phyloP scores from a whole-genome alignment of 2,113 vertebrate genomes.

The Grantiella picta region DNA sequence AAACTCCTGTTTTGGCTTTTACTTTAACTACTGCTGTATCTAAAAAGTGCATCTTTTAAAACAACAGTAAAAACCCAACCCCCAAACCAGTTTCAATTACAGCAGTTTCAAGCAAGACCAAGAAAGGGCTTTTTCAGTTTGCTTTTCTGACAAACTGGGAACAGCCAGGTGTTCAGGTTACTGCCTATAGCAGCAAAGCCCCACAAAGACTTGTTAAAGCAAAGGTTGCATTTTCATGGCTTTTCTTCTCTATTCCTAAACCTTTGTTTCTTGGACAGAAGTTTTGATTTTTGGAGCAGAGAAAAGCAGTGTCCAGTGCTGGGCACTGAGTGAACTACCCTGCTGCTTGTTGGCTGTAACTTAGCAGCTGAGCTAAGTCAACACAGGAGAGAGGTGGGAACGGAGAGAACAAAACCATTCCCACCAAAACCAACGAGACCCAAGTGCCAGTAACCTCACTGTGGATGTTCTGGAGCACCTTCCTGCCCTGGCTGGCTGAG shows the following conservation, averaged over 20 bases:
- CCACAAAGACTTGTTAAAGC: neutral
- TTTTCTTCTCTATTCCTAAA: neutral
- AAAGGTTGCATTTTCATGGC: neutral
- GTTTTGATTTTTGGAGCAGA: neutral
- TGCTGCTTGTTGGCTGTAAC: neutral
- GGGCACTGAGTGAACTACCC: neutral
- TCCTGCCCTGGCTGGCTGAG: neutral
- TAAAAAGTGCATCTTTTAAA: neutral
- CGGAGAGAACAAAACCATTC: rapidly evolving
- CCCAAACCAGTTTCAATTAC: neutral
- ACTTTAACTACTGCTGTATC: neutral
- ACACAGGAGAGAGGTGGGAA: rapidly evolving
- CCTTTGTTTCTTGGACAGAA: neutral
- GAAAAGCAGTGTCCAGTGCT: neutral
- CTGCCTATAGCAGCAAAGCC: neutral
- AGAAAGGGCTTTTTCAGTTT: neutral
- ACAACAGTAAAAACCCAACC: neutral
- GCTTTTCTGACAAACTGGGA: neutral
- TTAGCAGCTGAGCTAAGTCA: neutral
- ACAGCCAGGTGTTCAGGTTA: neutral
- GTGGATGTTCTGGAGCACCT: neutral
- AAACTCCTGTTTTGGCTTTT: neutral
- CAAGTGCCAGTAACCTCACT: rapidly evolving
- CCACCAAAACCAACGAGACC: rapidly evolving
- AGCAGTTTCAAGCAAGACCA: neutral